Evolutionary conservation across 2,113 vertebrate genomes (phyloP), one percentile per base, ranked within the genome.

Genomic region (Oryzias javanicus): DNA sequence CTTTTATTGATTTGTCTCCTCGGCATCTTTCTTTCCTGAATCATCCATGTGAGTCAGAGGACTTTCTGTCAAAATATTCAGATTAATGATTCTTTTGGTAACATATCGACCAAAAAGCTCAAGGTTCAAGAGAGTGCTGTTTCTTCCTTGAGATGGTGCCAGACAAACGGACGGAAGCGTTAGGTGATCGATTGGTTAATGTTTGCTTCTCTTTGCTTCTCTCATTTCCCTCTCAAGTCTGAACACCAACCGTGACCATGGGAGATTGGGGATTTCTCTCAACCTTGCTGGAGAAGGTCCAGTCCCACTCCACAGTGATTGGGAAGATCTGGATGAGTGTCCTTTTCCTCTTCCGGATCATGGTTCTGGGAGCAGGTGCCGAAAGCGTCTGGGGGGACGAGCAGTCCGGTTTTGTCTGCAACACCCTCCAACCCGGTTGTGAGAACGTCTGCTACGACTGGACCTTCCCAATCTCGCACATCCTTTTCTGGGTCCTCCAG

Each of bases 401-500:
- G 70, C 93, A 93, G 58, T 92, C 91, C 2, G 92, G 56, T 44
- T 90, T 94, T 48, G 0, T 83, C 50, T 94, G 93, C 35, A 94
- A 94, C 83, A 94, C 93, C 0, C 69, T 90, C 15, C 92, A 93
- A 20, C 93, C 93, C 4, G 93, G 86, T 84, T 94, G 93, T 6
- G 91, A 92, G 82, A 93, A 94, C 45, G 93, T 94, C 44, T 94
- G 92, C 84, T 94, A 93, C 7, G 93, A 94, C 60, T 72, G 83
- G 72, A 85, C 79, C 64, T 94, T 94, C 83, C 93, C 93, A 72
- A 94, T 94, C 75, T 93, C 92, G 0, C 93, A 94, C 85, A 91
- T 92, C 47, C 92, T 91, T 73, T 92, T 91, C 88, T 99, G 96
- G 96, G 96, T 98, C 66, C 90, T 99, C 35, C 97, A 99, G 89